Evolutionary conservation across 2,797 vertebrate genomes (phyloP), one percentile per base, ranked within the genome.

Genomic region (Pseudotriccus pelzelni): DNA sequence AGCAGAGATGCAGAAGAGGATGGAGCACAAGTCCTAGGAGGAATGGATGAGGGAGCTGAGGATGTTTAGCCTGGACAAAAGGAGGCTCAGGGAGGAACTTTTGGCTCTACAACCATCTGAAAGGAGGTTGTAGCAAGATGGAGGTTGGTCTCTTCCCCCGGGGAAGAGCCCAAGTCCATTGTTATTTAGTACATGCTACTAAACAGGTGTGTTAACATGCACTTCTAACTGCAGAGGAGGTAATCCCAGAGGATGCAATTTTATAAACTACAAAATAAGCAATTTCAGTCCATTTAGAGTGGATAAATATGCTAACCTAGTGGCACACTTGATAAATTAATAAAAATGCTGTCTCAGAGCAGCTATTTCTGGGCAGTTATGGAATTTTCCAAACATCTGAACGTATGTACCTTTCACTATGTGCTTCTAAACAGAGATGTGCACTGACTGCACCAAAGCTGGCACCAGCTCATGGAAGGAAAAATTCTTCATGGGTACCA

Each of bases 321-420:
- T 52, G 47, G 62, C 28, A 70, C 30, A 46, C 36, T 62, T 23
- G 12, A 62, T 60, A 88, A 81, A 86, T 88, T 83, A 90, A 80
- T 43, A 81, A 53, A n/a, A 55, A 17, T 28, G 12, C 49, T 86
- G 53, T 72, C 53, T 58, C 53, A 67, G 56, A 91, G 46, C 39
- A 77, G 53, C 28, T 89, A 62, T 55, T 88, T 81, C 66, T 86
- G 69, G 58, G 69, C 24, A 83, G 46, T 59, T 60, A 19, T 7
- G 79, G 91, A 93, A 86, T 91, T 95, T 96, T 94, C 73, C 83
- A 83, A 70, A 72, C 52, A 36, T 80, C 58, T 78, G 76, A 94
- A 88, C 88, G 62, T 17, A 25, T 90, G 62, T 17, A 25, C 16
- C 73, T 77, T 80, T 92, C 34, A 60, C 46, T 46, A 0, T 10